Evolutionary conservation across 1,140 invertebrate genomes (phyloP).

Genomic region (Drosophila lacertosa): DNA sequence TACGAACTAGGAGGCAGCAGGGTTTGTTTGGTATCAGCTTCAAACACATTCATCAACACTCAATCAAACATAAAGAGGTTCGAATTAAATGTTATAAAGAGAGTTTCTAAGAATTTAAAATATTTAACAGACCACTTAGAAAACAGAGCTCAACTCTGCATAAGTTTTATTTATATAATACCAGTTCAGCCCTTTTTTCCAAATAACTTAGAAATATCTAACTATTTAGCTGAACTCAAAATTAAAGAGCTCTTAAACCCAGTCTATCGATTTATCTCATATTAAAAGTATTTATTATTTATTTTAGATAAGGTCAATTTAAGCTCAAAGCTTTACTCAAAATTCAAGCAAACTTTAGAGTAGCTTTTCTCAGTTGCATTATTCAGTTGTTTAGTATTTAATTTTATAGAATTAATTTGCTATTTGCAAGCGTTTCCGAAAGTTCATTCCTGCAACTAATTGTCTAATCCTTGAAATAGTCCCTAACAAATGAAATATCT

Average conservation of each 20-base stretch:
- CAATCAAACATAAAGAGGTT: not conserved
- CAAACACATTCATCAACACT: conserved; percentile 1
- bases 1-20: conserved; percentile 12
- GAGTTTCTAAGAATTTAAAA: no score
- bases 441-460: not conserved
- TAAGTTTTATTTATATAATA: no score
- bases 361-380: not conserved
- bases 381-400: not conserved
- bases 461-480: not conserved
- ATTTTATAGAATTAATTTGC: not conserved
- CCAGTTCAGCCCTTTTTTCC: no score
- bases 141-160: no score
- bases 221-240: no score
- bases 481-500: conserved; percentile 1
- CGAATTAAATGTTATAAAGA: not conserved
- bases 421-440: not conserved
- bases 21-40: conserved; percentile 7
- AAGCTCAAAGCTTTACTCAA: no score
- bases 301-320: no score
- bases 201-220: no score
- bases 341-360: not conserved
- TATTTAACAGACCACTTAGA: no score
- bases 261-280: no score
- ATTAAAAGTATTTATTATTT: no score
- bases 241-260: no score